phyloP scores from a whole-genome alignment of 1,140 invertebrate species.

The Neoseiulus cucumeris region DNA sequence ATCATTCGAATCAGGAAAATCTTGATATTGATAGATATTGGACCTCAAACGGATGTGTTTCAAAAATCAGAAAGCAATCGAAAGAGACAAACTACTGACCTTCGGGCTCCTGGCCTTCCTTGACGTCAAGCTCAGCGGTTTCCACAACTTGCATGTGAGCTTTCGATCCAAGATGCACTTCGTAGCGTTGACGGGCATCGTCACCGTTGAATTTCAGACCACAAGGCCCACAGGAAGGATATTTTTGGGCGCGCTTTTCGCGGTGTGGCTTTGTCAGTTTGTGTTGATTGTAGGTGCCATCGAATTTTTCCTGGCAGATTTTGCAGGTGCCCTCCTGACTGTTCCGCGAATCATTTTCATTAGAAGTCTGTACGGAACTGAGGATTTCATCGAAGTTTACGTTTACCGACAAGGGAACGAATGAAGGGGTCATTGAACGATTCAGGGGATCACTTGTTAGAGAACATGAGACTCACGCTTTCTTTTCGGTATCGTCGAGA shows the following conservation, averaged over 20 bases:
- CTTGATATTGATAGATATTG: too few species aligned
- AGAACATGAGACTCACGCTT: not conserved
- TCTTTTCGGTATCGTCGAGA: conserved; percentile 1
- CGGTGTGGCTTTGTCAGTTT: conserved; percentile 4
- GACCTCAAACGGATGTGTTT: too few species aligned
- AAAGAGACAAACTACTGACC: too few species aligned
- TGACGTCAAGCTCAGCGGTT: conserved; percentile 7
- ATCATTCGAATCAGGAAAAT: not conserved
- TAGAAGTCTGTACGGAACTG: not conserved
- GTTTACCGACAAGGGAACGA: not conserved
- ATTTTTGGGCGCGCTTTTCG: conserved; percentile 1
- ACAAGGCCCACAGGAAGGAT: not conserved
- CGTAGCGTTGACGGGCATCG: not conserved
- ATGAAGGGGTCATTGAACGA: not conserved
- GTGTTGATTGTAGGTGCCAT: conserved; percentile 6
- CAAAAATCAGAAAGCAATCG: too few species aligned
- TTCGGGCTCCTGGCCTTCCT: conserved; percentile 1
- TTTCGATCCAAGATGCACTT: conserved; percentile 5
- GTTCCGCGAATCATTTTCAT: not conserved
- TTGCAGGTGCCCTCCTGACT: conserved; percentile 1
- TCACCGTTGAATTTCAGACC: conserved; percentile 8
- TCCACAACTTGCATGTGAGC: conserved; percentile 8
- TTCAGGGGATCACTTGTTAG: not conserved
- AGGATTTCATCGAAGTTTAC: not conserved
- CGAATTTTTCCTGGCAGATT: conserved; percentile 7